These are phyloP conservation scores for Plebejus argus DNA, from an alignment of 2,888 invertebrate species.

Conservation along the genomic window DNA sequence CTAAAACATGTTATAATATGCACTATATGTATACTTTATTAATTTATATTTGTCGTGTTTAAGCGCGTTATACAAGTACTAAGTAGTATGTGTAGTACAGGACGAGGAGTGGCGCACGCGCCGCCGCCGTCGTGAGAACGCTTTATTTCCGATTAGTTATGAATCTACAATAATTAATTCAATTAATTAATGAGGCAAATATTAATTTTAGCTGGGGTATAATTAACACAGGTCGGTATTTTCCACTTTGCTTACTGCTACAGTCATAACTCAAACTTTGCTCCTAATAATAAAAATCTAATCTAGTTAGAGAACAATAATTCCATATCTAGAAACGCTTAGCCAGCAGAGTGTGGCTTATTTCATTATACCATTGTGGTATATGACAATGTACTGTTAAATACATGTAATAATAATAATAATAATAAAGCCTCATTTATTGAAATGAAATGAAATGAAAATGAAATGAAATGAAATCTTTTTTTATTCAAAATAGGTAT, in stretches of 20 bases:
- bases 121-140: constrained; percentile 3
- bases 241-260: neutral
- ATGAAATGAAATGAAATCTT: no score
- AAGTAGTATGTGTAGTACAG: neutral
- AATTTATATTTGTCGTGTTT: no score
- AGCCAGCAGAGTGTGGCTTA: neutral
- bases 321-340: neutral
- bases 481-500: no score
- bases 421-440: no score
- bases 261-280: neutral
- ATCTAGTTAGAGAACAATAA: neutral
- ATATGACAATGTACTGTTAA: neutral
- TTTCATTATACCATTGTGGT: neutral
- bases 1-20: no score
- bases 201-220: neutral
- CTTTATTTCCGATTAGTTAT: neutral
- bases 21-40: no score
- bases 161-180: neutral
- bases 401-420: neutral
- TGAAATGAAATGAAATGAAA: no score
- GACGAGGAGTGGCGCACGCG: constrained; percentile 12
- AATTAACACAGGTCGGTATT: neutral
- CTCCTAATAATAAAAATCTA: neutral
- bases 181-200: constrained; percentile 18
- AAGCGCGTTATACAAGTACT: neutral